Evolutionary conservation across 2,888 invertebrate species (phyloP).

Genomic region (Troides aeacus): DNA sequence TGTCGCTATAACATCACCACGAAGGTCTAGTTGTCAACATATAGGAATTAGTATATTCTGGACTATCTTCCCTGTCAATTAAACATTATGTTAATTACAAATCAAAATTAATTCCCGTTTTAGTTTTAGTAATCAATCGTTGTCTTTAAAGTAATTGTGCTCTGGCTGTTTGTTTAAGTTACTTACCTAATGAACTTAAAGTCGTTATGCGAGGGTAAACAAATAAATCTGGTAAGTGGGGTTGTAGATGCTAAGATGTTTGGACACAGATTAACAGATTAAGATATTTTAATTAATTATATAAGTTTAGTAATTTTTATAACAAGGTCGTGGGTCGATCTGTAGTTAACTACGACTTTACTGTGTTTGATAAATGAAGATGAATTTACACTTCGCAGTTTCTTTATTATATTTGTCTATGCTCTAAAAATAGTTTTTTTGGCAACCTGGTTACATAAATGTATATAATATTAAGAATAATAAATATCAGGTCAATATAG

Average conservation of each 20-base stretch:
- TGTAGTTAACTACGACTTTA: not conserved
- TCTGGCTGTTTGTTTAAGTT: constrained; percentile 13
- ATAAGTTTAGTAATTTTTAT: not conserved
- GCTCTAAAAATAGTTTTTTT: no score
- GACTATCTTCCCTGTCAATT: no score
- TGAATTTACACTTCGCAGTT: not conserved
- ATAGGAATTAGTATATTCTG: no score
- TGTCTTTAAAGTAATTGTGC: constrained; percentile 11
- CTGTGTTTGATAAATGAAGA: not conserved
- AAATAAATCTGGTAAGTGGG: constrained; percentile 26
- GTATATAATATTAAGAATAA: no score
- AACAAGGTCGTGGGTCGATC: not conserved
- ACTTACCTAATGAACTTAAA: constrained; percentile 9
- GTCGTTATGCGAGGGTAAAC: constrained; percentile 21
- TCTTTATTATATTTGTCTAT: no score
- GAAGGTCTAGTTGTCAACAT: no score
- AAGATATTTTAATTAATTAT: constrained; percentile 9
- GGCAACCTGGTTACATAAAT: no score
- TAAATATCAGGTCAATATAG: no score
- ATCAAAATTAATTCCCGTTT: not conserved
- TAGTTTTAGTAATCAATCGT: not conserved
- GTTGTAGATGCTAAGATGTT: constrained; percentile 8
- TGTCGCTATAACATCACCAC: no score
- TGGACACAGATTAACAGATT: constrained; percentile 17
- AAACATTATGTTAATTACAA: no score